These are phyloP conservation scores for Holotrichia oblita DNA, from an alignment of 1,140 invertebrate species.

Conservation along the genomic window DNA sequence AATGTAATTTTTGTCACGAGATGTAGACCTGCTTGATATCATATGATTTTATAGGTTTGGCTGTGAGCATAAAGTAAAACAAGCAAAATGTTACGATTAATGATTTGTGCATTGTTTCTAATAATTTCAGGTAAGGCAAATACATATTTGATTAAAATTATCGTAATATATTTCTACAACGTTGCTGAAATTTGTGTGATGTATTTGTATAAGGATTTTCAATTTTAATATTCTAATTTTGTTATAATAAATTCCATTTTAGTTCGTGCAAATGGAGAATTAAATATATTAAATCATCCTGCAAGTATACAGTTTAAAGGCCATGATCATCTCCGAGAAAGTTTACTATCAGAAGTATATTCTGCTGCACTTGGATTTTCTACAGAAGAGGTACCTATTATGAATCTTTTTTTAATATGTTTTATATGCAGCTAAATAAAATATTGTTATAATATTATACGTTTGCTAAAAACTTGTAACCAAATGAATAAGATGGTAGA, in stretches of 20 bases:
- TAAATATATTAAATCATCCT: slow-evolving; percentile 73
- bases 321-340: slow-evolving; percentile 68
- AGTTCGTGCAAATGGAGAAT: slow-evolving; percentile 74
- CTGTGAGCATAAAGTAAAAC: background rate
- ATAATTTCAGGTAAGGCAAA: slow-evolving; percentile 3
- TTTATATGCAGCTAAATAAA: too few species aligned
- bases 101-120: background rate
- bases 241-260: slow-evolving; percentile 44
- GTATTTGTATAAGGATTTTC: too few species aligned
- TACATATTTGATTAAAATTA: background rate
- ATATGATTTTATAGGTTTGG: slow-evolving; percentile 33
- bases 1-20: background rate
- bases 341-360: slow-evolving; percentile 76
- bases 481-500: too few species aligned
- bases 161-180: background rate
- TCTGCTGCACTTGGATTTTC: slow-evolving; percentile 75
- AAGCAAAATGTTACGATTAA: background rate
- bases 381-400: slow-evolving; percentile 65
- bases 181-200: too few species aligned
- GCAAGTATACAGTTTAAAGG: slow-evolving; percentile 73
- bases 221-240: too few species aligned
- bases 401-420: too few species aligned
- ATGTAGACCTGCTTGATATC: background rate
- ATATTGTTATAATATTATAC: too few species aligned
- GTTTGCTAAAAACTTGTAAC: too few species aligned